phyloP scores from a whole-genome alignment of 2,113 vertebrate genomes.

The Rhodinocichla rosea region DNA sequence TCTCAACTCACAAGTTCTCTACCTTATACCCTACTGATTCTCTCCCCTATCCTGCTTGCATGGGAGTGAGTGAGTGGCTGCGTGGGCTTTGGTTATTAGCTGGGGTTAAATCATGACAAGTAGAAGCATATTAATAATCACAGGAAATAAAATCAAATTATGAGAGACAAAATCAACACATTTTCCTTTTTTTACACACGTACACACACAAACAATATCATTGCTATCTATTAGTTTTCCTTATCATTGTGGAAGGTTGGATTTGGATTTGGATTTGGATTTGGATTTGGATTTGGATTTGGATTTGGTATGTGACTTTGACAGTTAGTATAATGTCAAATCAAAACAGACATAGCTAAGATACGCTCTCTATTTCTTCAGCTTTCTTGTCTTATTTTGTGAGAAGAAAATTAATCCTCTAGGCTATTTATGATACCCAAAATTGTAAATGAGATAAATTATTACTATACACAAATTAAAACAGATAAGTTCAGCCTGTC shows the following conservation, averaged over 20 bases:
- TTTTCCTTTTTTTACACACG: background rate
- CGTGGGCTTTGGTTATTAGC: accelerated
- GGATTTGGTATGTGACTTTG: background rate
- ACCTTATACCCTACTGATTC: no score
- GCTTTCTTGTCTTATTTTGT: background rate
- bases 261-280: background rate
- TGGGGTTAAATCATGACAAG: background rate
- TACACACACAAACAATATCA: background rate
- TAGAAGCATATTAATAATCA: background rate
- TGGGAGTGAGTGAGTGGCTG: background rate
- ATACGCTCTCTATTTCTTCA: background rate
- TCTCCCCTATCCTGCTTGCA: background rate
- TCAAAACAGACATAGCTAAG: background rate
- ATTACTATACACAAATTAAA: background rate
- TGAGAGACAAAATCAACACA: background rate
- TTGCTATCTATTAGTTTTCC: background rate
- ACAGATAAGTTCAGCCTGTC: accelerated
- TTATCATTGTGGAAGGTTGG: background rate
- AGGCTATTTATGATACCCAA: background rate
- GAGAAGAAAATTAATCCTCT: background rate
- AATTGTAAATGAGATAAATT: background rate
- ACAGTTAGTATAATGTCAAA: background rate
- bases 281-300: no score
- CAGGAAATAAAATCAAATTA: background rate
- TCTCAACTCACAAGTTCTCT: accelerated